Evolutionary conservation across 2,113 vertebrate species (phyloP), one percentile per base, ranked within the genome.

Genomic region (Phasianus colchicus): DNA sequence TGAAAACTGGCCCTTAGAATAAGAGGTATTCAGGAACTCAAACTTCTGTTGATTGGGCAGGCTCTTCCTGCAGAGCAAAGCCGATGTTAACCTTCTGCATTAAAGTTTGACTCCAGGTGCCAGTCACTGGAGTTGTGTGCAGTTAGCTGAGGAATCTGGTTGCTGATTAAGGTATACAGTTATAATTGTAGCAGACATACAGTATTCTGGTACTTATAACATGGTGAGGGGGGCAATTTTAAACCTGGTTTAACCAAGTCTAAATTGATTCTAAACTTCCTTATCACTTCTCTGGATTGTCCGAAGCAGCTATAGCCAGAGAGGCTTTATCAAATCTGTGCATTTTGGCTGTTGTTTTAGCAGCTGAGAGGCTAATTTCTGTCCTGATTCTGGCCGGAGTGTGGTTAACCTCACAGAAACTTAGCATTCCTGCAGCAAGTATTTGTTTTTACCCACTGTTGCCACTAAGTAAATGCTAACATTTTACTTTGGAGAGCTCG

Each of bases 401-500:
- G 90, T 88, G 95, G 96, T 97, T 95, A 95, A 94, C 94, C 95
- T 96, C 96, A 84, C 30, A 88, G 80, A 93, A 90, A 83, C 70
- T 57, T 75, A 84, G 69, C 80, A 75, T 95, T 96, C 86, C 83
- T 92, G 66, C 34, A 95, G 70, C n/a, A 92, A 92, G 76, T n/a
- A 69, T 66, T 79, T 8, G 0, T 61, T 93, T 94, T 92, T 94
- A 75, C 85, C 76, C 88, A n/a, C 88, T 88, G 72, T 75, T 89
- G 91, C 94, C 85, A 30, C 89, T 92, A 95, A 95, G 47, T 57
- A 86, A 96, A 94, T 11, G 21, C 76, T 96, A 96, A 89, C 92
- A 85, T 96, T 95, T 89, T 73, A 70, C 58, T 96, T 90, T 73
- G 84, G 83, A 90, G 86, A 94, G 71, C 43, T 70, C 40, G 12